Conservation (phyloP, 2,888 invertebrate genomes). For the Diadegma fenestrale region DNA sequence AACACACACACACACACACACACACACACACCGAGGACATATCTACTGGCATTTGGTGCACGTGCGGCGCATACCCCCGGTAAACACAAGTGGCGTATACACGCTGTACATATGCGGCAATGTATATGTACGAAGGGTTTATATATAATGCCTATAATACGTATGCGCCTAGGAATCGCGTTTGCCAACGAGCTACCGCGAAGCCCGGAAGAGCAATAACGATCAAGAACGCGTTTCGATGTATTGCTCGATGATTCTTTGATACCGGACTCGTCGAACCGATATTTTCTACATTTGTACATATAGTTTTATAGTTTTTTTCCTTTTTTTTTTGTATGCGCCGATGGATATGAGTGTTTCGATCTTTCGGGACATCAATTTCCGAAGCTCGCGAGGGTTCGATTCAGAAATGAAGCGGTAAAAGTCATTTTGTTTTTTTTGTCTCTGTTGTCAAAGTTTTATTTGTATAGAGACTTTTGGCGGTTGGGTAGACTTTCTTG, state of each 20-base stretch:
- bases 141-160: constrained; percentile 11
- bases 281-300: constrained; percentile 22
- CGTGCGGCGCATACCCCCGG: constrained; percentile 15
- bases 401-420: constrained; percentile 8
- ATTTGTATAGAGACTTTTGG: not conserved
- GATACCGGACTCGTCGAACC: constrained; percentile 19
- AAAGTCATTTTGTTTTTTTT: constrained; percentile 17
- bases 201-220: constrained; percentile 47
- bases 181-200: constrained; percentile 28
- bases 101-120: not conserved
- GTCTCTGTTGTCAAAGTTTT: not conserved
- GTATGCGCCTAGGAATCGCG: constrained; percentile 51
- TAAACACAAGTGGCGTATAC: constrained; percentile 28
- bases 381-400: not conserved
- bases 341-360: constrained; percentile 22
- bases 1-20: not conserved
- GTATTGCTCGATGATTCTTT: constrained; percentile 61
- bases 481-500: not conserved
- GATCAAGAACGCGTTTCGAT: constrained; percentile 42
- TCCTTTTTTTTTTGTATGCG: not conserved
- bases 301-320: not conserved
- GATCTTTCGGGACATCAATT: constrained; percentile 9
- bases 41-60: constrained; percentile 13
- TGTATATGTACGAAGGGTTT: not conserved
- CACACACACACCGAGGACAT: not conserved